Conservation (phyloP, 2,888 invertebrate species). For the Agrochola circellaris region DNA sequence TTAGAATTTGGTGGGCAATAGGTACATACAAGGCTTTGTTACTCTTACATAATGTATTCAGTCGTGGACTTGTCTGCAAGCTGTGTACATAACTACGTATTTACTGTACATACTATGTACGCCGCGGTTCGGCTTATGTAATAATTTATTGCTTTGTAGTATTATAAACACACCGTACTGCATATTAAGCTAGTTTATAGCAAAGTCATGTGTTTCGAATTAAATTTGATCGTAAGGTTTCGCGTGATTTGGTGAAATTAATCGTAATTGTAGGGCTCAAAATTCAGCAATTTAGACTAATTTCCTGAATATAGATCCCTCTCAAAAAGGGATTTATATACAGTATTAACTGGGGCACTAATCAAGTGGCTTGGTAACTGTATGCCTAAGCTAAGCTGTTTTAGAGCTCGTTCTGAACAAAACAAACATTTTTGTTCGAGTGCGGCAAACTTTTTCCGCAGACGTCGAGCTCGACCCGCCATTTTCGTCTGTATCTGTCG, state of each 20-base stretch:
- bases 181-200: slow-evolving; percentile 57
- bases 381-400: not conserved
- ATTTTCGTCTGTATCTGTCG: not conserved
- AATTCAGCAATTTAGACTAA: not conserved
- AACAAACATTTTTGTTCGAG: not conserved
- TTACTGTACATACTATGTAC: slow-evolving; percentile 34
- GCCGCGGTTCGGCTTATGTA: slow-evolving; percentile 66
- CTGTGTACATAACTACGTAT: slow-evolving; percentile 47
- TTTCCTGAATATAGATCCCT: not conserved
- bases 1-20: slow-evolving; percentile 89
- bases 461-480: not conserved
- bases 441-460: not conserved
- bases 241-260: slow-evolving; percentile 21
- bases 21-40: slow-evolving; percentile 82
- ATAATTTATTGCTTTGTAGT: slow-evolving; percentile 69
- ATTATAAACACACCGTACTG: slow-evolving; percentile 44
- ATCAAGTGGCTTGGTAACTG: not conserved
- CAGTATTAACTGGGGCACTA: not conserved
- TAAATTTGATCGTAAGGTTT: slow-evolving; percentile 23
- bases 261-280: not conserved
- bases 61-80: slow-evolving; percentile 79
- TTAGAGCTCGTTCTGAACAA: not conserved
- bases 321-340: not conserved
- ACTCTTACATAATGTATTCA: slow-evolving; percentile 86
- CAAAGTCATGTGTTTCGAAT: slow-evolving; percentile 25